These are phyloP conservation scores for Brachypteracias leptosomus DNA, from an alignment of 2,113 vertebrate species.

Conservation along the genomic window DNA sequence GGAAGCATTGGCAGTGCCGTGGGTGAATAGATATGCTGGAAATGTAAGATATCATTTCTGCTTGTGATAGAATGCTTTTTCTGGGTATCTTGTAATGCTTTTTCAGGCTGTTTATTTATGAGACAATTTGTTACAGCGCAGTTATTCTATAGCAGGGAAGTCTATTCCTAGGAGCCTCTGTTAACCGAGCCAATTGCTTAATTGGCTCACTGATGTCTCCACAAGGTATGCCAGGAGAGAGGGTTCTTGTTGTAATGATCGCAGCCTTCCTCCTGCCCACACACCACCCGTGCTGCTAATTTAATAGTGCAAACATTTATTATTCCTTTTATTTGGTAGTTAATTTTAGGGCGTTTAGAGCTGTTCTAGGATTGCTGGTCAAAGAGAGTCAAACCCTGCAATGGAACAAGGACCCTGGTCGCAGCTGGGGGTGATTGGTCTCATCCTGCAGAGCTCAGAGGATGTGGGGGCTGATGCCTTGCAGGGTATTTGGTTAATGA, in stretches of 20 bases:
- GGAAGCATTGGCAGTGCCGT: rapidly evolving
- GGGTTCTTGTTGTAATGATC: background rate
- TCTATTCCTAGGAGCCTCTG: constrained; percentile 53
- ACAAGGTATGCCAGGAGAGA: constrained; percentile 42
- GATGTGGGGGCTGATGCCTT: background rate
- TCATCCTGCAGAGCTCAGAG: background rate
- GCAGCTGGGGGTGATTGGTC: background rate
- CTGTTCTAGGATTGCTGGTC: background rate
- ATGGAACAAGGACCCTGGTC: background rate
- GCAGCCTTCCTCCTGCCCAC: constrained; percentile 36
- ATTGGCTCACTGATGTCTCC: constrained; percentile 59
- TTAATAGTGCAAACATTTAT: constrained; percentile 57
- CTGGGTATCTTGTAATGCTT: background rate
- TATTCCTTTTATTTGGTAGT: constrained; percentile 30
- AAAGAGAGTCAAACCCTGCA: background rate
- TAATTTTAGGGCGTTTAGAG: background rate
- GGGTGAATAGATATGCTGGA: background rate
- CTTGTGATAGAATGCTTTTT: background rate
- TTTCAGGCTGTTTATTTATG: constrained; percentile 51
- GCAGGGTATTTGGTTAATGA: background rate
- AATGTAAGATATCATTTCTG: background rate
- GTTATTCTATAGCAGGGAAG: constrained; percentile 25
- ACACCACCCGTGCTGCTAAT: constrained; percentile 22
- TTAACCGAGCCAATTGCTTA: constrained; percentile 58
- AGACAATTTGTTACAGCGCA: constrained; percentile 26